Conservation (phyloP, 2,888 invertebrate species). For the Erebia palarica region DNA sequence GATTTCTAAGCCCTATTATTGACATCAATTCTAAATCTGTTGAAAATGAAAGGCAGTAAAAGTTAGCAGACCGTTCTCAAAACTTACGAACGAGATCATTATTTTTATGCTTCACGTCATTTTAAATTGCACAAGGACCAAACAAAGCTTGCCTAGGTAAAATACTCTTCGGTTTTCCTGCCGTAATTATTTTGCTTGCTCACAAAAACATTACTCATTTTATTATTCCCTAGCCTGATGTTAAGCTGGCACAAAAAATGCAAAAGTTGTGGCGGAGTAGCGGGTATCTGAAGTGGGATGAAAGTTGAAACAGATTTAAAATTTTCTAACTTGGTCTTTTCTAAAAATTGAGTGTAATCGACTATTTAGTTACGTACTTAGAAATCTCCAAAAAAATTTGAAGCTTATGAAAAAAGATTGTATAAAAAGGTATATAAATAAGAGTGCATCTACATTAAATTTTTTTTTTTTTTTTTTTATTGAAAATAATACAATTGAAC, state of each 20-base stretch:
- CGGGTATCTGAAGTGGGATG: no score
- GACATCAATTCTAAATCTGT: not conserved
- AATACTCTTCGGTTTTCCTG: slow-evolving; percentile 10
- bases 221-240: not conserved
- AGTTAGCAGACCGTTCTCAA: slow-evolving; percentile 21
- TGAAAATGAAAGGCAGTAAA: slow-evolving; percentile 19
- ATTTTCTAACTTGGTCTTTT: no score
- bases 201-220: slow-evolving; percentile 7
- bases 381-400: no score
- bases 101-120: slow-evolving; percentile 28
- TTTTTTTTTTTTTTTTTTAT: no score
- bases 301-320: no score
- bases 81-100: slow-evolving; percentile 28
- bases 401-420: no score
- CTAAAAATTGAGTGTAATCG: no score
- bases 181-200: slow-evolving; percentile 7
- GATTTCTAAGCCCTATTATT: not conserved
- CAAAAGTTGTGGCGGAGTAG: not conserved
- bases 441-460: no score
- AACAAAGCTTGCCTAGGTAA: slow-evolving; percentile 24
- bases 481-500: no score
- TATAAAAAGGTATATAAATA: no score
- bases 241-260: not conserved
- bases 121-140: slow-evolving; percentile 16
- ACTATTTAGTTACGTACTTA: no score